Conservation (phyloP, 2,797 vertebrate species). For the Paguma larvata region DNA sequence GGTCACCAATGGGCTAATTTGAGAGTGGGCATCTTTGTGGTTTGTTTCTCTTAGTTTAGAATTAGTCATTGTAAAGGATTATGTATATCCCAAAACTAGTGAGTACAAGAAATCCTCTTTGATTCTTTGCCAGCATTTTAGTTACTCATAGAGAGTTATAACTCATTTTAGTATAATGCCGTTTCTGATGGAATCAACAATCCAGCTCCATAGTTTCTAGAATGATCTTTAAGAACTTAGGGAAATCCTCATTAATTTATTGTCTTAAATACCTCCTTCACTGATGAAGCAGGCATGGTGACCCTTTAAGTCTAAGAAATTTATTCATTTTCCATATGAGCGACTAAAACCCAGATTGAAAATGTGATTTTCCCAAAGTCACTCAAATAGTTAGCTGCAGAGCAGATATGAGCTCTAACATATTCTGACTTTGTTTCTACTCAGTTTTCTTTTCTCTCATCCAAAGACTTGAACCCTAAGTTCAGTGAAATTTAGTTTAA, state of each 20-base stretch:
- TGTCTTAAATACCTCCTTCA: conserved; percentile 12
- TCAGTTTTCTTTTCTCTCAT: conserved; percentile 19
- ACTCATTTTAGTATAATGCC: not conserved
- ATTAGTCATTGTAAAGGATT: conserved; percentile 28
- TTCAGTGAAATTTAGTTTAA: not conserved
- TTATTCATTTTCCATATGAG: conserved; percentile 36
- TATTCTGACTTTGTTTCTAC: not conserved
- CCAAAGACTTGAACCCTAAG: not conserved
- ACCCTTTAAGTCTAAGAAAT: not conserved
- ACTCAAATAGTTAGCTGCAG: not conserved
- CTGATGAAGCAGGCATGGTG: not conserved
- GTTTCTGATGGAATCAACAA: conserved; percentile 7
- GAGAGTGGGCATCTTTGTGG: not conserved
- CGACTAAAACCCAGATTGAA: conserved; percentile 5
- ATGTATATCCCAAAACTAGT: not conserved
- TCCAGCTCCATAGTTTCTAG: not conserved
- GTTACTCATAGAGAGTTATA: not conserved
- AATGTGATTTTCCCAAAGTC: not conserved
- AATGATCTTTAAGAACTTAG: not conserved
- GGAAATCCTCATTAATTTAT: conserved; percentile 35
- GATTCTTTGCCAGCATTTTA: conserved; percentile 19
- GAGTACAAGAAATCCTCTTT: not conserved
- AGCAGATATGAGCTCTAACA: not conserved
- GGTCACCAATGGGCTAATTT: conserved; percentile 48
- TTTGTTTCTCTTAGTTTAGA: conserved; percentile 35